Evolutionary conservation across 2,797 vertebrate genomes (phyloP).

Genomic region (Falco peregrinus): DNA sequence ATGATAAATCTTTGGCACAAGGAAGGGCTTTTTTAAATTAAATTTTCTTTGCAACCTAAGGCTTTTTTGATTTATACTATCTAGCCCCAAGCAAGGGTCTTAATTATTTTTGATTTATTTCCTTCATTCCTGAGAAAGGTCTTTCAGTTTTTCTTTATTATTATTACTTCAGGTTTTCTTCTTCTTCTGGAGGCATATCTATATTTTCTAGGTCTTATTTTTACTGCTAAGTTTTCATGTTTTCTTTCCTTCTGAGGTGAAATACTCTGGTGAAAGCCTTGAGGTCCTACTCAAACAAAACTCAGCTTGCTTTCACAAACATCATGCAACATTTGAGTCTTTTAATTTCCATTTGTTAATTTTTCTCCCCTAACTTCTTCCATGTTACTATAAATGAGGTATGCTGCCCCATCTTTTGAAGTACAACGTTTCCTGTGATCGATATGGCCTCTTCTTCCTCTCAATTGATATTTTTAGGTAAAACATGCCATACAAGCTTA

Average conservation of each 20-base stretch:
- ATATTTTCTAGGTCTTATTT: slow-evolving; percentile 16
- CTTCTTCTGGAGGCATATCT: slow-evolving; percentile 19
- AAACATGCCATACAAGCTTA: background rate
- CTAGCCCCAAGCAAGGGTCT: slow-evolving; percentile 56
- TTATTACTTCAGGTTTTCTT: slow-evolving; percentile 50
- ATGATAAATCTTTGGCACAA: slow-evolving; percentile 64
- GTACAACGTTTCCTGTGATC: background rate
- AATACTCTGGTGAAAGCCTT: background rate
- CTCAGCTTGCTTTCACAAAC: background rate
- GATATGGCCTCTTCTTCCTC: background rate
- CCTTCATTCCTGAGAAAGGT: slow-evolving; percentile 59
- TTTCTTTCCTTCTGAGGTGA: background rate
- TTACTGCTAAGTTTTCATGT: background rate
- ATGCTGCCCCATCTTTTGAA: background rate
- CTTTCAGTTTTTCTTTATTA: slow-evolving; percentile 50
- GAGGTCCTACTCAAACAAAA: background rate
- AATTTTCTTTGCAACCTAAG: slow-evolving; percentile 63
- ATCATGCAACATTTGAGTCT: background rate
- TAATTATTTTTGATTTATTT: slow-evolving; percentile 77
- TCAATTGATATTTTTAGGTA: background rate
- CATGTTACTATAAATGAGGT: background rate
- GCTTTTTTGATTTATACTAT: slow-evolving; percentile 69
- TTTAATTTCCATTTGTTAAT: background rate
- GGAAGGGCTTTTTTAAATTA: slow-evolving; percentile 56
- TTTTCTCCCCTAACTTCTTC: background rate